Evolutionary conservation across 2,113 vertebrate species (phyloP).

Genomic region (Brachyhypopomus occidentalis): DNA sequence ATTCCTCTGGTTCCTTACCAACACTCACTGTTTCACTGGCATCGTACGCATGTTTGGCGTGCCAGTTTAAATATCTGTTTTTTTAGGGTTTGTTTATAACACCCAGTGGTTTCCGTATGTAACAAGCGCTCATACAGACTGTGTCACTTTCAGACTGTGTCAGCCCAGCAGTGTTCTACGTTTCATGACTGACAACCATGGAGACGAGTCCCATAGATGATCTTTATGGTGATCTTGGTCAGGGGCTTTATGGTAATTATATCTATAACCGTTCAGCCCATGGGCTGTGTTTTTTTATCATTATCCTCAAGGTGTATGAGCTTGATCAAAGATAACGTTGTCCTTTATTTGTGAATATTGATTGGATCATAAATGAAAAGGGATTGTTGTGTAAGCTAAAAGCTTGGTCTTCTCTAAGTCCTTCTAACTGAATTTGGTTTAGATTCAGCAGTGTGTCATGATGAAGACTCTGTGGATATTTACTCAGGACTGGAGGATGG

Average conservation of each 20-base stretch:
- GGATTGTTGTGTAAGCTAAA: no score
- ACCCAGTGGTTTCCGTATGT: not conserved
- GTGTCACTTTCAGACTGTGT: constrained; percentile 11
- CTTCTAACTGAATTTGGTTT: not conserved
- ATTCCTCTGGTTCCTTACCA: no score
- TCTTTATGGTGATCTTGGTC: constrained; percentile 42
- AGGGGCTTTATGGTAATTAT: constrained; percentile 37
- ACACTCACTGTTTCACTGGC: no score
- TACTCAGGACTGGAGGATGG: constrained; percentile 85
- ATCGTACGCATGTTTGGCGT: not conserved
- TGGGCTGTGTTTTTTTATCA: no score
- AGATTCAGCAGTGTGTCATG: constrained; percentile 56
- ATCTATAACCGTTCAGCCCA: not conserved
- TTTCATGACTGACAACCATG: constrained; percentile 33
- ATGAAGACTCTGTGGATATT: constrained; percentile 92
- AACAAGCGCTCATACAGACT: not conserved
- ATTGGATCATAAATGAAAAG: no score
- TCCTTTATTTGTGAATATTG: no score
- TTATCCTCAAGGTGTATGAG: no score
- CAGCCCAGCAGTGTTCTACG: not conserved
- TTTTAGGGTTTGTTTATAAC: no score
- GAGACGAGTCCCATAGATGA: constrained; percentile 43
- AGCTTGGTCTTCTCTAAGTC: not conserved
- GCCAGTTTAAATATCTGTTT: no score
- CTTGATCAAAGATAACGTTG: no score